These are phyloP conservation scores for Amorpha juglandis DNA, from an alignment of 2,888 invertebrate species.

Conservation along the genomic window DNA sequence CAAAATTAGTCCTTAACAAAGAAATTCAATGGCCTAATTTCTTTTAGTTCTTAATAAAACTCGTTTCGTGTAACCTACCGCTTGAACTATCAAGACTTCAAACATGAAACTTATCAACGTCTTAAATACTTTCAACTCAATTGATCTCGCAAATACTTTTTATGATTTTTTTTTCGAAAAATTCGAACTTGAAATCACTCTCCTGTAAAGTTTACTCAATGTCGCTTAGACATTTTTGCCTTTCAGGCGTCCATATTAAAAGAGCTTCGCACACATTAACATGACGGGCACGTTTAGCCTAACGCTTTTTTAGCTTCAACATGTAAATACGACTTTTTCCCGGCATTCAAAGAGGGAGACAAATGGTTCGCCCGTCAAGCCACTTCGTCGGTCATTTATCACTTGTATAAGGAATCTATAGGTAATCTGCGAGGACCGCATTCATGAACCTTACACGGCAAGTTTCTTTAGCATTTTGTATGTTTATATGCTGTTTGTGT, in stretches of 20 bases:
- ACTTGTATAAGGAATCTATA: conserved; percentile 58
- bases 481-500: conserved; percentile 32
- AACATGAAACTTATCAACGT: neutral
- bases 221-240: no score
- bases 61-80: neutral
- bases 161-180: no score
- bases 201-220: no score
- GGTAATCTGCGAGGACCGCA: conserved; percentile 31
- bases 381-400: conserved; percentile 61
- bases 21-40: no score
- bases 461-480: conserved; percentile 28
- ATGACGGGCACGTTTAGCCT: conserved; percentile 27
- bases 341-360: conserved; percentile 54
- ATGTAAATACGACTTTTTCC: conserved; percentile 69
- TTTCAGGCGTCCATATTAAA: no score
- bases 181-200: no score
- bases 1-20: neutral
- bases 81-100: neutral
- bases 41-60: neutral
- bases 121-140: neutral
- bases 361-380: conserved; percentile 61
- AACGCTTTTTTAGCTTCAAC: conserved; percentile 45
- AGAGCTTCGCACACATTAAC: conserved; percentile 16
- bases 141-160: conserved; percentile 19
- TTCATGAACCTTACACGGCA: conserved; percentile 22